Conservation (phyloP, 2,888 invertebrate genomes). For the Acrobasis suavella region DNA sequence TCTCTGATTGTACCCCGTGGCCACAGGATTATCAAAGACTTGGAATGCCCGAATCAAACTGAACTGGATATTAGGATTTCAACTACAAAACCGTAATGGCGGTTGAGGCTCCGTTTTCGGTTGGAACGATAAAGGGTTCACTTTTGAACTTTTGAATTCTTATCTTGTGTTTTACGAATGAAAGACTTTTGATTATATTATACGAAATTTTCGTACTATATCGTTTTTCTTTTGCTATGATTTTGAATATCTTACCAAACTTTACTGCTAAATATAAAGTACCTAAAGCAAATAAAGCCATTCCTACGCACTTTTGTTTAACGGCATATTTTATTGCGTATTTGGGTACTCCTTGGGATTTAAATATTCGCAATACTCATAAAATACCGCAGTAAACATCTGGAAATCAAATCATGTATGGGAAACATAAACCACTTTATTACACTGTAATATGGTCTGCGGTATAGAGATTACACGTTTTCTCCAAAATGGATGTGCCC, state of each 20-base stretch:
- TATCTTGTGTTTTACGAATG: neutral
- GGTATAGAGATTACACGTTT: neutral
- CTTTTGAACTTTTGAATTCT: neutral
- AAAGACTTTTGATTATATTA: neutral
- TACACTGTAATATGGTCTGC: slow-evolving; percentile 10
- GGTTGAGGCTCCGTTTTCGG: neutral
- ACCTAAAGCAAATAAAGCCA: neutral
- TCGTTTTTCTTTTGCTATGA: too few relatives aligned
- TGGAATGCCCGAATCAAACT: neutral
- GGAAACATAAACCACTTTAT: slow-evolving; percentile 21
- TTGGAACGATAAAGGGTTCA: neutral
- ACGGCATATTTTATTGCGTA: slow-evolving; percentile 13
- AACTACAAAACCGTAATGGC: slow-evolving; percentile 11
- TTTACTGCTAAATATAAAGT: too few relatives aligned
- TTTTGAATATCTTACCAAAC: too few relatives aligned
- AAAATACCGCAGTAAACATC: slow-evolving; percentile 18
- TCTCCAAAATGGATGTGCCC: neutral
- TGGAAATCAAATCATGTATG: slow-evolving; percentile 23
- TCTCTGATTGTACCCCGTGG: neutral
- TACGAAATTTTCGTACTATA: too few relatives aligned
- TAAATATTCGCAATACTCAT: slow-evolving; percentile 13
- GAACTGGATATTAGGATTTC: slow-evolving; percentile 14
- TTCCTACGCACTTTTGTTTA: slow-evolving; percentile 3
- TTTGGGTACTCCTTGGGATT: slow-evolving; percentile 1
- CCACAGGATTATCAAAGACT: slow-evolving; percentile 13